Evolutionary conservation across 2,797 vertebrate species (phyloP).

Genomic region (Crax fasciolata): DNA sequence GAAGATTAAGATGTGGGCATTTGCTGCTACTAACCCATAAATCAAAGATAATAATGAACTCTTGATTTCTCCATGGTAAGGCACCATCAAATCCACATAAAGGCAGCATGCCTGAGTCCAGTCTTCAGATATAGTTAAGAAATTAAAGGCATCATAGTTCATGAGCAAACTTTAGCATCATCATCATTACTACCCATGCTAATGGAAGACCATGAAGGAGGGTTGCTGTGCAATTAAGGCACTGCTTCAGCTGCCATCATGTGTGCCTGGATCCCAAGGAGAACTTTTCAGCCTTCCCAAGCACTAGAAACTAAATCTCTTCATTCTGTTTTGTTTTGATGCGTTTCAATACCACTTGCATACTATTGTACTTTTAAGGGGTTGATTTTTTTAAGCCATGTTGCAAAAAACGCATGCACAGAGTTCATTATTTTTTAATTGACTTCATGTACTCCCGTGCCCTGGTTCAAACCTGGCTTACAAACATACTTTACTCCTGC

Average conservation of each 20-base stretch:
- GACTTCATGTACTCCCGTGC: background rate
- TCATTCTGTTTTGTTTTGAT: background rate
- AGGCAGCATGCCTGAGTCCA: background rate
- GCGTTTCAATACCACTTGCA: background rate
- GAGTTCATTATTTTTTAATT: constrained; percentile 34
- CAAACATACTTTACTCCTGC: constrained; percentile 36
- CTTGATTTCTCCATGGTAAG: background rate
- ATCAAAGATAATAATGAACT: background rate
- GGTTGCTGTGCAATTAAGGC: rapidly evolving
- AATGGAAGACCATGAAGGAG: rapidly evolving
- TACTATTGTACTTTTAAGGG: background rate
- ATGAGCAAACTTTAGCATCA: background rate
- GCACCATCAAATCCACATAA: background rate
- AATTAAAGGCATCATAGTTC: background rate
- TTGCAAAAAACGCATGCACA: background rate
- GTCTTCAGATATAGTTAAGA: background rate
- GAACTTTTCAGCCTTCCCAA: background rate
- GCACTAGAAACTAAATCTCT: background rate
- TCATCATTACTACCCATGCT: background rate
- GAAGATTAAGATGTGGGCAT: background rate
- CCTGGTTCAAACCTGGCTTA: constrained; percentile 1
- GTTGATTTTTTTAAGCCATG: background rate
- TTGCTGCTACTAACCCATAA: constrained; percentile 13
- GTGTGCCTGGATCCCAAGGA: background rate
- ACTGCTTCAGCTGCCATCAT: background rate